These are phyloP conservation scores for Saturnia japonica DNA, from an alignment of 2,888 invertebrate genomes.

Conservation along the genomic window DNA sequence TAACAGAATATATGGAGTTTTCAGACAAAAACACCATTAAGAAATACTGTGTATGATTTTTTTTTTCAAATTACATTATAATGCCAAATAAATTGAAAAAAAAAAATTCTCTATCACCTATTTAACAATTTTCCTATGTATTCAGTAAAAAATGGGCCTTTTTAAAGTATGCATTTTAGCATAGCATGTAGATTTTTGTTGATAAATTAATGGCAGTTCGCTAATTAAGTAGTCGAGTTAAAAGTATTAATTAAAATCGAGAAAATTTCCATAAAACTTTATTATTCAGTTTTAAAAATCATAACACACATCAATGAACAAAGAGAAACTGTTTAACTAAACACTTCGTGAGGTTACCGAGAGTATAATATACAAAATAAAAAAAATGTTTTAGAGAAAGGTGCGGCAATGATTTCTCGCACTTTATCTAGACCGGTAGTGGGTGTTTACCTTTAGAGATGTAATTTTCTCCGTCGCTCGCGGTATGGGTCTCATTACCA, in stretches of 20 bases:
- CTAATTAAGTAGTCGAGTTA: background rate
- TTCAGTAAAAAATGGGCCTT: too few relatives aligned
- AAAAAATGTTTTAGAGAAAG: slow-evolving; percentile 3
- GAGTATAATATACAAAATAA: background rate
- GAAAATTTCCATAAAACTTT: background rate
- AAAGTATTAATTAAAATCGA: background rate
- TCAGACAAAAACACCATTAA: too few relatives aligned
- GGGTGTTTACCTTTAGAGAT: background rate
- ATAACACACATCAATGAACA: too few relatives aligned
- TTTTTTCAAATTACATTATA: too few relatives aligned
- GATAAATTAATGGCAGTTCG: background rate
- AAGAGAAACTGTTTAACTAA: background rate
- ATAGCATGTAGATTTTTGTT: background rate
- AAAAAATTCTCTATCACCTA: too few relatives aligned
- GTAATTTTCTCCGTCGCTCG: slow-evolving; percentile 18
- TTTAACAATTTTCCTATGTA: too few relatives aligned
- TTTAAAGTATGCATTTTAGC: too few relatives aligned
- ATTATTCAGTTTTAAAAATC: background rate
- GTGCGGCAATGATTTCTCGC: background rate
- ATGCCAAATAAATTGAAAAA: too few relatives aligned
- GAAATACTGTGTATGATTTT: too few relatives aligned
- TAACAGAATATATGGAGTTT: too few relatives aligned
- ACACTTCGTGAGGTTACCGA: background rate
- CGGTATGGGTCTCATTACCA: slow-evolving; percentile 40
- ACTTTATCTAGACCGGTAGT: slow-evolving; percentile 9